phyloP scores from a whole-genome alignment of 2,888 invertebrate species.

The Xylocampa areola region DNA sequence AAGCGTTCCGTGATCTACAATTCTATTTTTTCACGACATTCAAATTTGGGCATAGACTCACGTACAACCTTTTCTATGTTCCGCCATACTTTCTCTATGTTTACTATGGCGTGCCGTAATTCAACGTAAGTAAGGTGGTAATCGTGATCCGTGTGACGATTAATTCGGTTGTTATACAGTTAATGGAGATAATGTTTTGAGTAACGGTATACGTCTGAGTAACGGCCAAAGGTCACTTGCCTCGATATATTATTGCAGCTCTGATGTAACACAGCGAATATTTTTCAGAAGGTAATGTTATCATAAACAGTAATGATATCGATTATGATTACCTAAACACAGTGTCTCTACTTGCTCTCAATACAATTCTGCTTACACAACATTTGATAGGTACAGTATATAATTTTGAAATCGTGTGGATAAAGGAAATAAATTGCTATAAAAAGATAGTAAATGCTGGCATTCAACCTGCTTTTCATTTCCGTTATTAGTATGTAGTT shows the following conservation, averaged over 20 bases:
- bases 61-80: constrained; percentile 56
- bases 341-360: neutral
- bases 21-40: constrained; percentile 22
- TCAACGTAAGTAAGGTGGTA: constrained; percentile 75
- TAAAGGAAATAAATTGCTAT: too few relatives aligned
- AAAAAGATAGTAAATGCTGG: too few relatives aligned
- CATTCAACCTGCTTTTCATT: too few relatives aligned
- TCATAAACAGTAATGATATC: constrained; percentile 6
- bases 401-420: too few relatives aligned
- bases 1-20: constrained; percentile 32
- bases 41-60: constrained; percentile 56
- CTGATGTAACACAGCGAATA: constrained; percentile 25
- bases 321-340: neutral
- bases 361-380: too few relatives aligned
- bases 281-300: constrained; percentile 24
- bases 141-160: constrained; percentile 76
- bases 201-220: constrained; percentile 43
- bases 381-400: too few relatives aligned
- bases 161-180: constrained; percentile 64
- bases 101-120: constrained; percentile 64
- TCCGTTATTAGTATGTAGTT: too few relatives aligned
- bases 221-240: constrained; percentile 43
- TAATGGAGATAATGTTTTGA: constrained; percentile 65
- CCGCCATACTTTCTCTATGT: constrained; percentile 75
- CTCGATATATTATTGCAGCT: constrained; percentile 37